Evolutionary conservation across 2,113 vertebrate genomes (phyloP).

Genomic region (Symphodus melops): DNA sequence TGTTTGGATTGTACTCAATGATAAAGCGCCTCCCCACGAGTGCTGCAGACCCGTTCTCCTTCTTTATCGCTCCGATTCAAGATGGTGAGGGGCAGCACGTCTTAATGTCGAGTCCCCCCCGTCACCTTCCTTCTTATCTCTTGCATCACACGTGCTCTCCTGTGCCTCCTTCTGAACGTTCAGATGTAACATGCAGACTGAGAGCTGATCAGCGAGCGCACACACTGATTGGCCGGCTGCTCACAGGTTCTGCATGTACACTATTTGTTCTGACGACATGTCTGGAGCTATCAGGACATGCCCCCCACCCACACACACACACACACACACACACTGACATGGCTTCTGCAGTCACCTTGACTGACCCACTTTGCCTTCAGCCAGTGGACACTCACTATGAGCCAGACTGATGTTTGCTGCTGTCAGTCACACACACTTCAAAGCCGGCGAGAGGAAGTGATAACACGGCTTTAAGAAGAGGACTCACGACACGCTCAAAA

Average conservation of each 20-base stretch:
- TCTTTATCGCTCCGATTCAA: not conserved
- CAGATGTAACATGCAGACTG: not conserved
- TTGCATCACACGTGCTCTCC: not conserved
- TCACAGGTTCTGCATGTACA: constrained; percentile 7
- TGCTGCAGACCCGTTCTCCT: no score
- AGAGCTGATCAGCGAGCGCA: not conserved
- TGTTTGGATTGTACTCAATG: not conserved
- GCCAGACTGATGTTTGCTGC: constrained; percentile 52
- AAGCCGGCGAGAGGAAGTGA: constrained; percentile 10
- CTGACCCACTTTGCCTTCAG: constrained; percentile 49
- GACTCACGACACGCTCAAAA: not conserved
- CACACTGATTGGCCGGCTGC: constrained; percentile 9
- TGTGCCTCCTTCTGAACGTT: not conserved
- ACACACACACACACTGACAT: constrained; percentile 1
- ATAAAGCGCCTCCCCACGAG: not conserved
- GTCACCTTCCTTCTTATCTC: no score
- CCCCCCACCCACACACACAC: no score
- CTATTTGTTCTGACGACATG: constrained; percentile 25
- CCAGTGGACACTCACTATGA: constrained; percentile 23
- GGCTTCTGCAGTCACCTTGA: constrained; percentile 65
- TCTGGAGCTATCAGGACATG: constrained; percentile 1
- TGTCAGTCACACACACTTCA: constrained; percentile 45
- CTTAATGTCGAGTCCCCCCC: no score
- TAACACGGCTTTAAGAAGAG: constrained; percentile 14
- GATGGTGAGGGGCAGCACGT: no score